A percentile compares a stretch with the other conserved stretches of the same genome.
These are phyloP conservation scores for Podarcis muralis DNA, from an alignment of 2,113 vertebrate species.

Conservation along the genomic window DNA sequence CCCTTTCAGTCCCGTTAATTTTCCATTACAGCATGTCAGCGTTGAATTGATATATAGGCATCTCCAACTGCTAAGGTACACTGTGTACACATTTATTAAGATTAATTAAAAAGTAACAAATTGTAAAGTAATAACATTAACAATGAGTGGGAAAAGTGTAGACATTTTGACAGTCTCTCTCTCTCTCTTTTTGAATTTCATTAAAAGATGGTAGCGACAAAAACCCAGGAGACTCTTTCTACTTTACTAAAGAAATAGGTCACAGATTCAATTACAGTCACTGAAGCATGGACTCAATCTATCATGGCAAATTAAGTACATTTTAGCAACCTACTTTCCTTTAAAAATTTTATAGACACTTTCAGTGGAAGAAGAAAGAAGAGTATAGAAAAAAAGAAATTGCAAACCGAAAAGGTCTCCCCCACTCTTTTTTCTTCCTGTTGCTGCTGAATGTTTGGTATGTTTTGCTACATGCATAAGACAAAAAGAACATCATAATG, in stretches of 20 bases:
- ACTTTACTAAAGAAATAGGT: conserved; percentile 99
- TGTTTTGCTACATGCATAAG: conserved; percentile 73
- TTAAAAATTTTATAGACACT: conserved; percentile 99
- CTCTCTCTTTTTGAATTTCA: conserved; percentile 86
- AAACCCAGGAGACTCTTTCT: conserved; percentile 98
- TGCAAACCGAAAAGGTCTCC: conserved; percentile 65
- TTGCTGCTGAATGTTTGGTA: conserved; percentile 64
- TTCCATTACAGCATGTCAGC: conserved; percentile 63
- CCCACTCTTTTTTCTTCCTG: not conserved
- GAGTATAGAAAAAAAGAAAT: conserved; percentile 85
- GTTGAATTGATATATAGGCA: conserved; percentile 65
- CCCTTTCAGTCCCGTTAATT: conserved; percentile 68
- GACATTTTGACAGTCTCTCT: conserved; percentile 87
- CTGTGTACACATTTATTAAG: conserved; percentile 82
- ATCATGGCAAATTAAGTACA: conserved; percentile 99
- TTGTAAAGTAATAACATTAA: conserved; percentile 87
- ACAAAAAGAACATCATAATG: conserved; percentile 70
- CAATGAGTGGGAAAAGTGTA: conserved; percentile 88
- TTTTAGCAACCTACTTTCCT: conserved; percentile 99
- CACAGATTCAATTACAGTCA: conserved; percentile 99
- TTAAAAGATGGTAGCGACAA: conserved; percentile 98
- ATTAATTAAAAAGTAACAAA: conserved; percentile 89
- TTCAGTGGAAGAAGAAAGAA: conserved; percentile 94
- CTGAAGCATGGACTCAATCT: conserved; percentile 99
- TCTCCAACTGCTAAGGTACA: conserved; percentile 72